A percentile compares a stretch with the other conserved stretches of the same genome.
Evolutionary conservation across 2,113 vertebrate species (phyloP).

Genomic region (Gulo gulo): DNA sequence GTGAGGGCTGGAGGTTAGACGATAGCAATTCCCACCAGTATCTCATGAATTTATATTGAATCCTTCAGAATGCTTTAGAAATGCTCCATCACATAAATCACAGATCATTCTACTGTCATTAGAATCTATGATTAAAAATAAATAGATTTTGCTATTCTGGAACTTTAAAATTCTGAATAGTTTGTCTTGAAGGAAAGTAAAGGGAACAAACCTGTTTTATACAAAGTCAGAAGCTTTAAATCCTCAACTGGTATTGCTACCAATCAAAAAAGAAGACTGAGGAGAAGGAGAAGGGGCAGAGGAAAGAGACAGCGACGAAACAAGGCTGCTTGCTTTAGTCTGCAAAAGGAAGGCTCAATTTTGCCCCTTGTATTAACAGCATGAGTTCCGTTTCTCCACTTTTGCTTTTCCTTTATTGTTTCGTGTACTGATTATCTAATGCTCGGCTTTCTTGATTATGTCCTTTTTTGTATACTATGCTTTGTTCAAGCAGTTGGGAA

Average conservation of each 20-base stretch:
- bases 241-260: background rate
- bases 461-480: background rate
- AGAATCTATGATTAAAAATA: slow-evolving; percentile 50
- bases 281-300: background rate
- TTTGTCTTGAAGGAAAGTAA: background rate
- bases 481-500: background rate
- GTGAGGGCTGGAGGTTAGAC: background rate
- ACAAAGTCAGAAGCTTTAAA: background rate
- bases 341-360: background rate
- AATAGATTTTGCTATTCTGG: background rate
- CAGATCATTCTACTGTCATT: slow-evolving; percentile 20
- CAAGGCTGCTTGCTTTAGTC: background rate
- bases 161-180: slow-evolving; percentile 35
- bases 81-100: slow-evolving; percentile 13
- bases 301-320: background rate
- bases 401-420: background rate
- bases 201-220: background rate
- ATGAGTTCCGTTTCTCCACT: background rate
- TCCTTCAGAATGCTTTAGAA: slow-evolving; percentile 38
- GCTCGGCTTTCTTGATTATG: background rate
- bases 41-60: slow-evolving; percentile 61
- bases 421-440: background rate
- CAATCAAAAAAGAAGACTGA: background rate
- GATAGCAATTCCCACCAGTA: background rate
- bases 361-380: background rate